phyloP scores from a whole-genome alignment of 37 sponge, comb jelly and placozoan species.

The Diacarnus erythraeanus region DNA sequence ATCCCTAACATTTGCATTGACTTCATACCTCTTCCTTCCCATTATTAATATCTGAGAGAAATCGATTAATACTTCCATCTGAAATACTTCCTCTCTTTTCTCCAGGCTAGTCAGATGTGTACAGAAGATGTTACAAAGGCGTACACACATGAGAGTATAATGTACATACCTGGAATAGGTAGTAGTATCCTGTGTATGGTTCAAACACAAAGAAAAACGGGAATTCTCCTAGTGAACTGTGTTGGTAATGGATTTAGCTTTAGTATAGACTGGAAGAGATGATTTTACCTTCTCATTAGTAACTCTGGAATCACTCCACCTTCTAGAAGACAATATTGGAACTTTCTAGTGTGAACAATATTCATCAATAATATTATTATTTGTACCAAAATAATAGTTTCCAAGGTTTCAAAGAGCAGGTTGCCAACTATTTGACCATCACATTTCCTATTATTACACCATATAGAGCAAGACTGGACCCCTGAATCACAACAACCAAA shows the following conservation, averaged over 20 bases:
- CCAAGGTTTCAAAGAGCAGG: too few relatives aligned
- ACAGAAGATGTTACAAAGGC: background rate
- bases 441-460: too few relatives aligned
- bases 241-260: too few relatives aligned
- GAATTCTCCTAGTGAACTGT: slow-evolving; percentile 11
- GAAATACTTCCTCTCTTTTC: slow-evolving; percentile 15
- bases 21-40: slow-evolving; percentile 23
- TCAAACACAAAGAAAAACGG: slow-evolving; percentile 51
- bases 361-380: background rate
- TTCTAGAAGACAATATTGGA: slow-evolving; percentile 37
- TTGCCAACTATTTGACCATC: too few relatives aligned
- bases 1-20: too few relatives aligned
- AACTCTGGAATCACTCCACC: slow-evolving; percentile 21
- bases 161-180: slow-evolving; percentile 19
- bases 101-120: slow-evolving; percentile 1
- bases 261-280: too few relatives aligned
- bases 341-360: slow-evolving; percentile 14
- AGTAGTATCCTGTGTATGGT: slow-evolving; percentile 42
- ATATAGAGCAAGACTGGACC: too few relatives aligned
- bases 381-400: too few relatives aligned
- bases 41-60: background rate
- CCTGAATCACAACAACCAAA: too few relatives aligned
- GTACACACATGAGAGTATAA: background rate
- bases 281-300: slow-evolving; percentile 8
- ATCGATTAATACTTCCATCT: slow-evolving; percentile 1